Evolutionary conservation across 2,113 vertebrate genomes (phyloP).

Genomic region (Andinoacara biseriatus): DNA sequence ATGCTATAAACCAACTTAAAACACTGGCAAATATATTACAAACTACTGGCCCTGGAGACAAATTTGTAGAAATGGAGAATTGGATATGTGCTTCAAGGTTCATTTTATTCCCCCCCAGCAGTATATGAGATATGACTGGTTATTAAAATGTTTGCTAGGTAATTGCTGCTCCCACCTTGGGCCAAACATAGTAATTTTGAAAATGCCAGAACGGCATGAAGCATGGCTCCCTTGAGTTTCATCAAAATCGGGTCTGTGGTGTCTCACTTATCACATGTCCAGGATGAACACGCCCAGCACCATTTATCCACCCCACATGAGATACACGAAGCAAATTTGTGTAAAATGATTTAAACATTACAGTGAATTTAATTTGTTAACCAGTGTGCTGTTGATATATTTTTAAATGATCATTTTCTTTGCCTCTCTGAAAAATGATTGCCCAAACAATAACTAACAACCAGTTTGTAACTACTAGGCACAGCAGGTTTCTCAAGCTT

Average conservation of each 20-base stretch:
- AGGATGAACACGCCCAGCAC: slow-evolving; percentile 1
- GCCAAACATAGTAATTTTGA: slow-evolving; percentile 70
- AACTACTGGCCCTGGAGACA: slow-evolving; percentile 53
- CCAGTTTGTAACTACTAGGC: too few relatives aligned
- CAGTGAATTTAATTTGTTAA: background rate
- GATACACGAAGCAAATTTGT: background rate
- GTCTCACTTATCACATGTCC: slow-evolving; percentile 48
- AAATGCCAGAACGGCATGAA: slow-evolving; percentile 63
- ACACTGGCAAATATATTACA: slow-evolving; percentile 55
- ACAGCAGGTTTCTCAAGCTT: too few relatives aligned
- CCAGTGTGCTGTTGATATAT: background rate
- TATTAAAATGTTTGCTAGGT: slow-evolving; percentile 76
- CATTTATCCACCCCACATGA: slow-evolving; percentile 8
- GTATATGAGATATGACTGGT: slow-evolving; percentile 68
- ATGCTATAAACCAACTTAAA: slow-evolving; percentile 45
- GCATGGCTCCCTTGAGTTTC: slow-evolving; percentile 45
- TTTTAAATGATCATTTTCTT: background rate
- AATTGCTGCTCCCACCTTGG: slow-evolving; percentile 67
- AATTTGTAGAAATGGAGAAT: slow-evolving; percentile 46
- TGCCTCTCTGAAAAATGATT: too few relatives aligned
- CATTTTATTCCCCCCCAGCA: slow-evolving; percentile 59
- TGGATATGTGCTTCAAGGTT: slow-evolving; percentile 52
- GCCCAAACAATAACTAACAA: too few relatives aligned
- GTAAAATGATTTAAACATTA: background rate
- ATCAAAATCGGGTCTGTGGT: slow-evolving; percentile 44